phyloP scores from a whole-genome alignment of 2,888 invertebrate species.

The Aporophyla nigra region DNA sequence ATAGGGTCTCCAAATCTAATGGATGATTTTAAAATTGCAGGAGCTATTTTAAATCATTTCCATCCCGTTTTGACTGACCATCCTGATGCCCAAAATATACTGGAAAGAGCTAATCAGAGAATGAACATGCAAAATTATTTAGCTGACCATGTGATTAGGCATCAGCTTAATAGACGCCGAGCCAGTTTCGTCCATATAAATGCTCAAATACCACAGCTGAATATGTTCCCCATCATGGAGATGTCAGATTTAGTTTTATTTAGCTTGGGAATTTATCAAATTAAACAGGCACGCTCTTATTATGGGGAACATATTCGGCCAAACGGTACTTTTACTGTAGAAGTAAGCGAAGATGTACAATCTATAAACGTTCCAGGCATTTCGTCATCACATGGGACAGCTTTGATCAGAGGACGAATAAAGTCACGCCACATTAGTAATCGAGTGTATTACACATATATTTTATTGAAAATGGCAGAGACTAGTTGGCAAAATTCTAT shows the following conservation, averaged over 20 bases:
- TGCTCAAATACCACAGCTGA: constrained; percentile 5
- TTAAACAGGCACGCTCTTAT: constrained; percentile 5
- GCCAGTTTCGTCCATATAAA: constrained; percentile 9
- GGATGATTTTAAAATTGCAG: constrained; percentile 11
- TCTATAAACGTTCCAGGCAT: constrained; percentile 11
- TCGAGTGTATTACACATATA: too few relatives aligned
- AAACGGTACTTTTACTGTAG: constrained; percentile 10
- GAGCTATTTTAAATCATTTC: constrained; percentile 10
- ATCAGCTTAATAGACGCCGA: constrained; percentile 18
- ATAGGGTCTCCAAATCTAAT: too few relatives aligned
- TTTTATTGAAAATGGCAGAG: too few relatives aligned
- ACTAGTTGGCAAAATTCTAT: too few relatives aligned
- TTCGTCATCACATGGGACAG: constrained; percentile 12
- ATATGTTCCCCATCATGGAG: constrained; percentile 11
- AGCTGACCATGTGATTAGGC: constrained; percentile 14
- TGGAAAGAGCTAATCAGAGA: constrained; percentile 17
- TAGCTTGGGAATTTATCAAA: constrained; percentile 4
- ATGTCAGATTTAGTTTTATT: background rate
- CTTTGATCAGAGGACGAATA: constrained; percentile 9
- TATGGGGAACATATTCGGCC: constrained; percentile 16
- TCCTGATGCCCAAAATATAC: background rate
- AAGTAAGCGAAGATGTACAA: constrained; percentile 7
- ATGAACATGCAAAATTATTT: background rate
- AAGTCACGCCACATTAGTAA: background rate
- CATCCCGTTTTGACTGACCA: too few relatives aligned